These are phyloP conservation scores for Drosophila kuntzei DNA, from an alignment of 2,888 invertebrate species.

Conservation along the genomic window DNA sequence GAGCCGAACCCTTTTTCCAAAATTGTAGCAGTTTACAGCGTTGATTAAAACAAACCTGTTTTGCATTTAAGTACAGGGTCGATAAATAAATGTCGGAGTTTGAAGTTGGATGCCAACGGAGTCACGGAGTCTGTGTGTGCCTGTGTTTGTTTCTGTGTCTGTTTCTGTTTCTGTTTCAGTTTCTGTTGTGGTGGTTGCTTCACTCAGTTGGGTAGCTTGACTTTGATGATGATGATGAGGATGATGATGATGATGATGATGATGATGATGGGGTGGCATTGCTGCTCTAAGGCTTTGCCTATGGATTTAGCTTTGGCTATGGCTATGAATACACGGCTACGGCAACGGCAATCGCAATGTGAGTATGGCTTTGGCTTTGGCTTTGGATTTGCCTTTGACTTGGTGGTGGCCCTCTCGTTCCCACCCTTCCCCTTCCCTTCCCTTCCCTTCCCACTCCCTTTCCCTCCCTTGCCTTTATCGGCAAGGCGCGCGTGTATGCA, in stretches of 20 bases:
- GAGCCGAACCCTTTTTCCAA: too few species aligned
- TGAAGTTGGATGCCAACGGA: conserved; percentile 45
- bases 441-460: background rate
- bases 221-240: conserved; percentile 51
- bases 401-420: conserved; percentile 21
- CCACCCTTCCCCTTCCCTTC: background rate
- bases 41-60: too few species aligned
- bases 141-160: conserved; percentile 5
- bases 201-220: conserved; percentile 43
- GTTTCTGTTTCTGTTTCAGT: background rate
- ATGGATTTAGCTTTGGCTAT: conserved; percentile 48
- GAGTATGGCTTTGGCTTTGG: conserved; percentile 36
- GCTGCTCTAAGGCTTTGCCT: conserved; percentile 41
- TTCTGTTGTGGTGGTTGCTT: conserved; percentile 45
- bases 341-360: conserved; percentile 32
- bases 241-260: conserved; percentile 23
- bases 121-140: conserved; percentile 62
- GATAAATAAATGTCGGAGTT: conserved; percentile 30
- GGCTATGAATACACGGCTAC: conserved; percentile 28
- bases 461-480: conserved; percentile 23
- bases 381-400: conserved; percentile 49
- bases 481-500: conserved; percentile 65
- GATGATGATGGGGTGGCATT: conserved; percentile 36
- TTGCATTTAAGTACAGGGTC: background rate
- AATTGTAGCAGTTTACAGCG: too few species aligned